phyloP scores from a whole-genome alignment of 2,113 vertebrate species.

The zebrafish (Danio rerio) region DNA sequence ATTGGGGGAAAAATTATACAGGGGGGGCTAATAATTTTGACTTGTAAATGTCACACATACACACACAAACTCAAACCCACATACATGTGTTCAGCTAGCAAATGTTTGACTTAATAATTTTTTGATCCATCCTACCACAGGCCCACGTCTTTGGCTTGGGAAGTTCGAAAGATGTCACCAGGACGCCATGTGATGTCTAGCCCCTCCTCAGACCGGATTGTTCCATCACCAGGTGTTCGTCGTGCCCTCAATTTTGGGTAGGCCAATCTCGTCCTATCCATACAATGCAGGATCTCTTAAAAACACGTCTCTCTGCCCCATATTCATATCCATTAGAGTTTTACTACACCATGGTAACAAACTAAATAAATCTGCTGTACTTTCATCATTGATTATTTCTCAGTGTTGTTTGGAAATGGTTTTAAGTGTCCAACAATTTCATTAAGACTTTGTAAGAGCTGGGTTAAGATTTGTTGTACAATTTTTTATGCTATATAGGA shows the following conservation, averaged over 20 bases:
- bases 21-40: too few relatives aligned
- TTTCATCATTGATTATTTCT: not conserved
- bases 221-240: conserved; percentile 84
- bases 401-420: too few relatives aligned
- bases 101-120: too few relatives aligned
- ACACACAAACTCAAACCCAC: too few relatives aligned
- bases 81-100: too few relatives aligned
- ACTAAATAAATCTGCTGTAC: not conserved
- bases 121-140: conserved; percentile 68
- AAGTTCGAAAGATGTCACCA: conserved; percentile 98
- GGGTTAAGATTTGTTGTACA: too few relatives aligned
- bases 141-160: conserved; percentile 97
- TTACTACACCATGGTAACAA: not conserved
- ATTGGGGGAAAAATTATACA: too few relatives aligned
- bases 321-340: too few relatives aligned
- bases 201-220: conserved; percentile 90
- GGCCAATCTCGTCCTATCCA: conserved; percentile 14
- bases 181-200: conserved; percentile 95
- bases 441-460: not conserved
- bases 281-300: not conserved
- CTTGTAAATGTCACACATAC: too few relatives aligned
- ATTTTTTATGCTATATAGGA: too few relatives aligned
- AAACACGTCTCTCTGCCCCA: not conserved
- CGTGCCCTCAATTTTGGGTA: conserved; percentile 93
- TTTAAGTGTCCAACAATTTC: not conserved